A percentile compares a stretch with the other conserved stretches of the same genome.
Conservation (phyloP, 2,113 vertebrate species). For the Corythoichthys haematopterus region DNA sequence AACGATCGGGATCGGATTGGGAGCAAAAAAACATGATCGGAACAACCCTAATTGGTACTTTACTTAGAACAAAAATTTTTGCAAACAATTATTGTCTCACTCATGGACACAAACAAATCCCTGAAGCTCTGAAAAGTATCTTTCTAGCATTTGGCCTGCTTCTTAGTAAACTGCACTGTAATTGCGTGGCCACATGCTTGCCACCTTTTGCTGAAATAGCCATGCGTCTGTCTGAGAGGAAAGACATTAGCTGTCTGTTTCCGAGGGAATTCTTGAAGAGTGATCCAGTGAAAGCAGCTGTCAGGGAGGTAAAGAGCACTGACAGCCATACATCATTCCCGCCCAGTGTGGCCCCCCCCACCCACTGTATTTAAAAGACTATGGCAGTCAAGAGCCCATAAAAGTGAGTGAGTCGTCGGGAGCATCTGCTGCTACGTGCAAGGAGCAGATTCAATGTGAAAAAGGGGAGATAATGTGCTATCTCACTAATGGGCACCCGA, state of each 20-base stretch:
- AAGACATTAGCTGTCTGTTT: constrained; percentile 69
- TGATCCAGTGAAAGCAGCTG: constrained; percentile 62
- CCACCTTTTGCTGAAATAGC: constrained; percentile 46
- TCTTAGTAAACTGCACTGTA: constrained; percentile 48
- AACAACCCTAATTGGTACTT: no score
- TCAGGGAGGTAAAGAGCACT: constrained; percentile 61
- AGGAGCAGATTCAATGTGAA: constrained; percentile 83
- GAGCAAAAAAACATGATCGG: no score
- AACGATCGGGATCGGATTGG: no score
- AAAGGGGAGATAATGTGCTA: constrained; percentile 95
- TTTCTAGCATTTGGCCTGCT: constrained; percentile 39
- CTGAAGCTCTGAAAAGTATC: neutral
- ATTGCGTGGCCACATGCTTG: constrained; percentile 44
- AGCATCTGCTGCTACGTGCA: constrained; percentile 79
- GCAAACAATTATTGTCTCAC: neutral
- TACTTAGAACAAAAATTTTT: neutral
- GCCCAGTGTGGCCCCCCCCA: constrained; percentile 54
- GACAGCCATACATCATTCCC: constrained; percentile 63
- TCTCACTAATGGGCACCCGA: constrained; percentile 98
- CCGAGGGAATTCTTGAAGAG: constrained; percentile 45
- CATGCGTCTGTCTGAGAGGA: constrained; percentile 41
- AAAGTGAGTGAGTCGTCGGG: constrained; percentile 77
- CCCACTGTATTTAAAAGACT: constrained; percentile 65
- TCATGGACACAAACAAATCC: neutral
- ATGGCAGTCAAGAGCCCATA: constrained; percentile 73